phyloP scores from a whole-genome alignment of 2,888 invertebrate species.

The Tolmerus cingulatus region DNA sequence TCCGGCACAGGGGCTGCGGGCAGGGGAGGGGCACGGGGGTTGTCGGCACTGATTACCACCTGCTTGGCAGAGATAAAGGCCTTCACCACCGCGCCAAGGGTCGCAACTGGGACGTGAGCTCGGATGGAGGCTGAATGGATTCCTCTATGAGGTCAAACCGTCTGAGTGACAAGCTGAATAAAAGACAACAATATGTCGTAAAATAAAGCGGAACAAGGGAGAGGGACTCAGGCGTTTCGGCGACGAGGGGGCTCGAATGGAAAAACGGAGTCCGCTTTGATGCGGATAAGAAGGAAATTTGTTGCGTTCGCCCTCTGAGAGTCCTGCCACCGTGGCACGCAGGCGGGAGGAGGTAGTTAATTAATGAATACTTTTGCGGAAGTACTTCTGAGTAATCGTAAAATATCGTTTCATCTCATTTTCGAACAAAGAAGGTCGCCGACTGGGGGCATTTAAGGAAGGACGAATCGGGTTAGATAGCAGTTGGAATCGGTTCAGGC shows the following conservation, averaged over 20 bases:
- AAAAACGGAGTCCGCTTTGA: neutral
- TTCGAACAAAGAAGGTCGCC: neutral
- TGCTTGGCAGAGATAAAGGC: neutral
- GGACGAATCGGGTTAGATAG: neutral
- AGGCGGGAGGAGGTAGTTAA: neutral
- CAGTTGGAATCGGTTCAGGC: neutral
- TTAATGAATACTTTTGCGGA: neutral
- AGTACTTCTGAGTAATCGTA: neutral
- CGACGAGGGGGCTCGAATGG: neutral
- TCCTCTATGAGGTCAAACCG: neutral
- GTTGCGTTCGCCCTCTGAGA: neutral
- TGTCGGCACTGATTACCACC: conserved; percentile 27
- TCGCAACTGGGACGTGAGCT: neutral
- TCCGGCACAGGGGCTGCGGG: neutral
- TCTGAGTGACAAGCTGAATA: conserved; percentile 2
- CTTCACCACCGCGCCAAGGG: neutral
- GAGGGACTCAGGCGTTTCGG: neutral
- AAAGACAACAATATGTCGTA: conserved; percentile 3
- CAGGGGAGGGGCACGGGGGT: neutral
- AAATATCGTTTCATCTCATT: neutral
- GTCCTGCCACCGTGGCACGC: neutral
- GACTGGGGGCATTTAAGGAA: neutral
- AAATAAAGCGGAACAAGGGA: neutral
- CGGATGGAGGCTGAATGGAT: conserved; percentile 2
- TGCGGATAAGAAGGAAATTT: neutral